Evolutionary conservation across 2,797 vertebrate genomes (phyloP), one percentile per base, ranked within the genome.

Genomic region (Zalophus californianus): DNA sequence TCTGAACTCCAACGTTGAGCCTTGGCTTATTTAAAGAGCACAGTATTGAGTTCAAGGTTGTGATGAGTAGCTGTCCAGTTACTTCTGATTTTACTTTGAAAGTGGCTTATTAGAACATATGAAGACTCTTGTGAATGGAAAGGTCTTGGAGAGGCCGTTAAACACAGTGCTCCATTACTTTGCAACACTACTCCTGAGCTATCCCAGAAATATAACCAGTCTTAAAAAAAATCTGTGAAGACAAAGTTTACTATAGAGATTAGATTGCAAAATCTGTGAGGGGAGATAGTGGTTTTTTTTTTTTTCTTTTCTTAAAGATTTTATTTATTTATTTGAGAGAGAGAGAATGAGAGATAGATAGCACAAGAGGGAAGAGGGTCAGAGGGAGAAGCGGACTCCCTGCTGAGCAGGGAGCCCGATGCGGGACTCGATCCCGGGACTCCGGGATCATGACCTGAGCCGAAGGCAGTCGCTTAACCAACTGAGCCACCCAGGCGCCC

Each of bases 21-120:
- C 20, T 52, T 25, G 44, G 16, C 41, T 90, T 94, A 77, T 38
- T 84, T 78, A 95, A 94, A 64, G 3, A 96, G 20, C 16, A 8
- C 9, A 41, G 2, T 44, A 23, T 44, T 64, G 62, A 75, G 23
- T 15, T 83, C 52, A 25, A 80, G 86, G 7, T n/a, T 88, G 3
- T 79, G 60, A 64, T 79, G 38, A 75, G 8, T 32, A 58, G 58
- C 41, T 56, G 3, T 18, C 29, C 66, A 25, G 32, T 4, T 66
- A 66, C 32, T n/a, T 64, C 32, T n/a, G 9, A 11, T 8, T 85
- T 94, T 86, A 60, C 56, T 68, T 86, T 91, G 29, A 94, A 95
- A 95, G 70, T 29, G 9, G 64, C 50, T 94, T 13, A 5, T 70
- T 94, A 77, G 54, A 88, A 60, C 32, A 72, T 41, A 5, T 48